A percentile compares a stretch with the other conserved stretches of the same genome.
phyloP scores from a whole-genome alignment of 2,888 invertebrate genomes.

The Lepidochrysops patricia region DNA sequence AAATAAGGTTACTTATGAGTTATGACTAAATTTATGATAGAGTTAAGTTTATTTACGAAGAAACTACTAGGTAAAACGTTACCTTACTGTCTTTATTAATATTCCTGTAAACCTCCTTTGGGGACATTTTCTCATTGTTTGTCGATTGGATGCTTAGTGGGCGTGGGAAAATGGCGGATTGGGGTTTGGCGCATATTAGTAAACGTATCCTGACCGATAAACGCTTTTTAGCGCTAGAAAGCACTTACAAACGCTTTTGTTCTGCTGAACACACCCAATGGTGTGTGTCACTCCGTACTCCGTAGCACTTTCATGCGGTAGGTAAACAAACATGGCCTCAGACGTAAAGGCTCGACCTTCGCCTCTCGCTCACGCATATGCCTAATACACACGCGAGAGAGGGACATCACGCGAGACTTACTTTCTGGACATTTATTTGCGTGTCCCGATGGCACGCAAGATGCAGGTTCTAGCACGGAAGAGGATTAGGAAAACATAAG shows the following conservation, averaged over 20 bases:
- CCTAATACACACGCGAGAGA: conserved; percentile 16
- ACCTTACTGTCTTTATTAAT: too few relatives aligned
- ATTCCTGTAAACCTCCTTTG: too few relatives aligned
- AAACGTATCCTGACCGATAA: too few relatives aligned
- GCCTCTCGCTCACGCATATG: conserved; percentile 18
- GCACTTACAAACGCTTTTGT: not conserved
- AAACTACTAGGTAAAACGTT: too few relatives aligned
- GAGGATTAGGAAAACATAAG: not conserved
- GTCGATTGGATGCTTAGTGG: too few relatives aligned
- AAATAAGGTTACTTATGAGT: too few relatives aligned
- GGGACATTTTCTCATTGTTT: too few relatives aligned
- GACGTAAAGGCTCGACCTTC: conserved; percentile 23
- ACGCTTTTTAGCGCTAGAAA: too few relatives aligned
- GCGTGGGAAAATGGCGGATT: too few relatives aligned
- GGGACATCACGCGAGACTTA: conserved; percentile 43
- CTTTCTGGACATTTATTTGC: not conserved
- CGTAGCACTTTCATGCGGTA: not conserved
- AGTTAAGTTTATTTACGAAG: too few relatives aligned
- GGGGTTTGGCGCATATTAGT: too few relatives aligned
- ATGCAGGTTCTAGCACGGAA: not conserved
- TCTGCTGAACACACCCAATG: not conserved
- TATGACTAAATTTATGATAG: too few relatives aligned
- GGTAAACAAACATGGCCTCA: not conserved
- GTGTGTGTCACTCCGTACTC: not conserved
- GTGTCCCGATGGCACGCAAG: not conserved